phyloP scores from a whole-genome alignment of 2,113 vertebrate genomes.

The Bubalus kerabau region DNA sequence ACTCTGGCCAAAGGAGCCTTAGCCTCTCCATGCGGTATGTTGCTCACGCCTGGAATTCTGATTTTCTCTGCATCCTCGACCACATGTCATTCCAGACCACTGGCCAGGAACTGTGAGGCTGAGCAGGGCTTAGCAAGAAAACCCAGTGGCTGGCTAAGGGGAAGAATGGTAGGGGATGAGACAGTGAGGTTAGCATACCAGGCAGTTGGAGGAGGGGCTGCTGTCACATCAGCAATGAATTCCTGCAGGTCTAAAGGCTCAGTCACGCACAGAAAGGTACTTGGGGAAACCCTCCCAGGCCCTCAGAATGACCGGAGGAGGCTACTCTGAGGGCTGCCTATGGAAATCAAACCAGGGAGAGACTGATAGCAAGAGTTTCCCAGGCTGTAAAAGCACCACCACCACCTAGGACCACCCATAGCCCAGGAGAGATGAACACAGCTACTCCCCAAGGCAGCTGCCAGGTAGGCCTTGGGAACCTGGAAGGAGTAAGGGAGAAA shows the following conservation, averaged over 20 bases:
- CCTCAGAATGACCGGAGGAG: neutral
- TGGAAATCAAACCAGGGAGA: neutral
- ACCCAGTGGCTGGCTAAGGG: neutral
- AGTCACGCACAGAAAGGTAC: neutral
- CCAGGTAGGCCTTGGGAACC: neutral
- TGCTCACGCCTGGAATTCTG: neutral
- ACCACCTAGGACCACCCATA: neutral
- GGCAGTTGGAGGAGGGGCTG: neutral
- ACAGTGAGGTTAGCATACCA: neutral
- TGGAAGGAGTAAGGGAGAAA: neutral
- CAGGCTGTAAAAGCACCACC: neutral
- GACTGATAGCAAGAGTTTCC: neutral
- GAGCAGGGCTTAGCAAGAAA: neutral
- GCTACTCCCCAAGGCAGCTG: neutral
- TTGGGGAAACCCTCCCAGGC: neutral
- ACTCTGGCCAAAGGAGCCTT: slow-evolving; percentile 16
- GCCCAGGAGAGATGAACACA: neutral
- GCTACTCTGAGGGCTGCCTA: neutral
- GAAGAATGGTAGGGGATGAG: neutral
- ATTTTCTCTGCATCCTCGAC: neutral
- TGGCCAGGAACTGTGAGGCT: neutral
- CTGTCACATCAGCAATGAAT: neutral
- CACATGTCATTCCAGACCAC: neutral
- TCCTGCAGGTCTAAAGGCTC: neutral
- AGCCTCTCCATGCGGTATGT: neutral